Base-by-base conservation (phyloP, 2,797 vertebrate genomes). In the Argyrosomus regius region DNA sequence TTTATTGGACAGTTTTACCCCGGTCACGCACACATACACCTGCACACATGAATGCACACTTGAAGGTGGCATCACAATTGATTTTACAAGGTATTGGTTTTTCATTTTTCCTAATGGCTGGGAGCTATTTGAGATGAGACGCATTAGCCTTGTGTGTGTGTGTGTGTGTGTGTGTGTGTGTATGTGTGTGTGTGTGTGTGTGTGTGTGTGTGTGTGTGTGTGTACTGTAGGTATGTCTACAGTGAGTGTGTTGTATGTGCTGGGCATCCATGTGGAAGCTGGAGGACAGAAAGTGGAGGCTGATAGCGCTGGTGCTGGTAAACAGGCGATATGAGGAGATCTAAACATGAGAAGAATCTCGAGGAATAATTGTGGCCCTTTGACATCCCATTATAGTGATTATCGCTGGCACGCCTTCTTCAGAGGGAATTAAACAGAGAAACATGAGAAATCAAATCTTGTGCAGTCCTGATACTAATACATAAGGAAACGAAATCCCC, bases 21-120 rank as follows among this genome's bases (percentile, higher is more conserved):
- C 12, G 9, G 11, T 56, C 26, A 58, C 18, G 20, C 41, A 52
- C 58, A 41, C 49, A 43, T 28, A 46, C 63, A 73, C 54, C 16
- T 13, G 12, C 53, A 80, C 24, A 72, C 69, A 74, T 22, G 61
- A 48, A 73, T 4, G 18, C n/a, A 49, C 68, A 82, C 28, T 52
- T 69, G 13, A 70, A 41, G 48, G 50, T 65, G 72, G 45, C 67
- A 74, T 84, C 61, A 72, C 58, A 86, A 88, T 86, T 18, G 43
- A 80, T 87, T 87, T 87, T 63, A 84, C 66, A 82, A 78, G 70
- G 49, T 67, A 81, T 75, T 76, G 79, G 54, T 66, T 62, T 80
- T 78, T 86, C 39, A 77, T 87, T 85, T 85, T 69, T 73, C 48
- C 68, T 70, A 81, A 88, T 77, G 52, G 74, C 76, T 77, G 2